Evolutionary conservation across 2,888 invertebrate genomes (phyloP).

Genomic region (Cerastis leucographa): DNA sequence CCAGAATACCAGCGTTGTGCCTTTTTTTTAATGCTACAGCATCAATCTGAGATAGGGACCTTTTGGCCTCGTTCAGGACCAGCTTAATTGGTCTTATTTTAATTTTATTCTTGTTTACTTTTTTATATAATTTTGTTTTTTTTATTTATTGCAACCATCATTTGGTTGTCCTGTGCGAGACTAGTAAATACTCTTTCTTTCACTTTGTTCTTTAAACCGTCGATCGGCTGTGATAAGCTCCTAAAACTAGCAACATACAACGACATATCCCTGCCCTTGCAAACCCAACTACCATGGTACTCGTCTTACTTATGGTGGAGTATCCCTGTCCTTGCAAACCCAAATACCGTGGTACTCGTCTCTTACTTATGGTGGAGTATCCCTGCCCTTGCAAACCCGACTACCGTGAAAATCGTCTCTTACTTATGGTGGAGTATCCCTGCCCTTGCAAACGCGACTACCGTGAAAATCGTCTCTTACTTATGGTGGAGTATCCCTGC

Average conservation of each 20-base stretch:
- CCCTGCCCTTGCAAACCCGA: too few relatives aligned
- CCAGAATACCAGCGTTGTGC: too few relatives aligned
- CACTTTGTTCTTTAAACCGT: not conserved
- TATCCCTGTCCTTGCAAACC: too few relatives aligned
- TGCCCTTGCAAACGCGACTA: not conserved
- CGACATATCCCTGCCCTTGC: not conserved
- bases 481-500: slow-evolving; percentile 75
- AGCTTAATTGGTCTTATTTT: too few relatives aligned
- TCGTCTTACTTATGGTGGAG: slow-evolving; percentile 84
- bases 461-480: slow-evolving; percentile 77
- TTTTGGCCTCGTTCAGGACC: too few relatives aligned
- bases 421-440: slow-evolving; percentile 83
- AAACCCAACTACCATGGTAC: not conserved
- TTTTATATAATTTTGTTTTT: too few relatives aligned
- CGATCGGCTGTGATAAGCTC: not conserved
- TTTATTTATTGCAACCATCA: too few relatives aligned
- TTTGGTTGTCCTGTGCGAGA: too few relatives aligned
- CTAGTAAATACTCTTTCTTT: too few relatives aligned
- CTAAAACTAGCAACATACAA: not conserved
- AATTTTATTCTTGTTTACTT: too few relatives aligned
- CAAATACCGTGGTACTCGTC: not conserved
- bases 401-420: slow-evolving; percentile 57
- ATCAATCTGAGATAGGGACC: too few relatives aligned
- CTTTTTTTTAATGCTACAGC: too few relatives aligned
- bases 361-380: slow-evolving; percentile 86